Evolutionary conservation across 2,797 vertebrate species (phyloP), one percentile per base, ranked within the genome.

Genomic region (Crenichthys baileyi): DNA sequence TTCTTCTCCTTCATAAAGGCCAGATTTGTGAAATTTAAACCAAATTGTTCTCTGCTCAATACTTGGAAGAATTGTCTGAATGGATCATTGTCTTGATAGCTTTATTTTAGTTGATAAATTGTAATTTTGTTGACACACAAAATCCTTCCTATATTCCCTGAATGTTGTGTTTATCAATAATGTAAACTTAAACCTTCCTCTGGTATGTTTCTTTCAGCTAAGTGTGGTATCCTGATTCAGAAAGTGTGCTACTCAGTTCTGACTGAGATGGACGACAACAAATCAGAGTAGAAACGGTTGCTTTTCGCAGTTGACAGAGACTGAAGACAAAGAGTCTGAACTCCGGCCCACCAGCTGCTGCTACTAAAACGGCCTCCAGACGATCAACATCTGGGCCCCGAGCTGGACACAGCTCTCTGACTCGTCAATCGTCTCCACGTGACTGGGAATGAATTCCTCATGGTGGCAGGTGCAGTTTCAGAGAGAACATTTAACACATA

Each of bases 201-300:
- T 15, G 5, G 11, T 82, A 26, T 79, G 26, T 79, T 16, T 82
- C 65, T 88, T 89, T 70, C 82, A 98, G 97, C 96, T 11, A 93
- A 94, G 2, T 86, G 80, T 0, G 97, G 96, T 2, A 0, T 93
- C 41, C 76, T 97, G 68, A 95, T 97, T 81, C 97, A 98, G 93
- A 94, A 97, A 67, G 89, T 97, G 44, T 97, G 97, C 89, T 96
- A 75, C 90, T 97, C 96, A 1, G 97, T 98, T 61, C 80, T 97
- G 88, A 96, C 97, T 0, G 97, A 98, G 89, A 96, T 97, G 96
- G 97, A 98, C 82, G 87, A 88, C 76, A 92, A 88, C 76, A 92
- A 96, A 72, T 78, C 2, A 0, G 90, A 96, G 78, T 96, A 94
- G 84, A 83, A 60, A 65, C 0, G 26, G 13, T 65, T 6, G 31